Conservation (phyloP, 30 jellyfish, hydroid and myxozoan genomes). For the Aurelia sp. region DNA sequence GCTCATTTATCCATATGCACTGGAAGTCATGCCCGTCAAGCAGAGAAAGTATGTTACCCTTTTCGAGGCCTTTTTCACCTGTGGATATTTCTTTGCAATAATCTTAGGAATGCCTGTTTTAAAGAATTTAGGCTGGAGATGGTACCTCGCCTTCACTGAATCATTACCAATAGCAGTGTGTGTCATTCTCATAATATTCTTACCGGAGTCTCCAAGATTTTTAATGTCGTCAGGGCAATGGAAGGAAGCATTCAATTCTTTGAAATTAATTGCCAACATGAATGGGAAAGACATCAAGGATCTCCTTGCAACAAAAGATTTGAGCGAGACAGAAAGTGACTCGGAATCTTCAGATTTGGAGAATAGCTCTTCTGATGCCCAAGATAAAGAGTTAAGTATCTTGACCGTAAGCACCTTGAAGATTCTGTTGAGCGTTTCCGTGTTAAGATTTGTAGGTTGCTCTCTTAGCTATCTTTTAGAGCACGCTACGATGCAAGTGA, state of each 20-base stretch:
- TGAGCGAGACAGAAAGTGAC: no score
- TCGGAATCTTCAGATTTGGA: no score
- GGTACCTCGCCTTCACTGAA: background rate
- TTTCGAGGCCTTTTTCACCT: background rate
- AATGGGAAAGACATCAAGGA: background rate
- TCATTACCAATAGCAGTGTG: background rate
- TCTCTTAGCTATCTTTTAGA: no score
- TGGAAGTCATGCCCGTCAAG: background rate
- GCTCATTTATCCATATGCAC: background rate
- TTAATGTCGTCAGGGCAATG: background rate
- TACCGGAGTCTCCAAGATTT: slow-evolving; percentile 4
- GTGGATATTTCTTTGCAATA: background rate
- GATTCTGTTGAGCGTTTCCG: no score
- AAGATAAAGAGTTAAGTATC: no score
- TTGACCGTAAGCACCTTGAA: no score
- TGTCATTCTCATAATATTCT: background rate
- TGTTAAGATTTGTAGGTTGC: no score
- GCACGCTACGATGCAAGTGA: no score
- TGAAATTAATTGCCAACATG: background rate
- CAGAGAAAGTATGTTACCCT: background rate
- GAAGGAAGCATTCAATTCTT: background rate
- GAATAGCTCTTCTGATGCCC: no score
- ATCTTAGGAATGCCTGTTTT: background rate
- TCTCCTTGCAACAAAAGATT: no score
- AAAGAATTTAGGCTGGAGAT: slow-evolving; percentile 1